Evolutionary conservation across 2,888 invertebrate species (phyloP).

Genomic region (Eupithecia inturbata): DNA sequence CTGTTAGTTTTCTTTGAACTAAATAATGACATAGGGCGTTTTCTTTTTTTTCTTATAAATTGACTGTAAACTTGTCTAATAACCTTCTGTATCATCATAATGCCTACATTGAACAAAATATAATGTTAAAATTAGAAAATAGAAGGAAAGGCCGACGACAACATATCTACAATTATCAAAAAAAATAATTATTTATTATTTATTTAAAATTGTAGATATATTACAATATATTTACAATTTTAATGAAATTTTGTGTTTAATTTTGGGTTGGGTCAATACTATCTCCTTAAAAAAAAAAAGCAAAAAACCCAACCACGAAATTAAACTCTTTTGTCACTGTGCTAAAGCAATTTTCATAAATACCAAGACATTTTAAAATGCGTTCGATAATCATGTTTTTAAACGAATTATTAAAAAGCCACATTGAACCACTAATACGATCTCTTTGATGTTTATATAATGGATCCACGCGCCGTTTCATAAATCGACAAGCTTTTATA

Average conservation of each 20-base stretch:
- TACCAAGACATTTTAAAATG: conserved; percentile 20
- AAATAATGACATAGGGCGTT: conserved; percentile 28
- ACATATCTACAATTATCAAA: too few species aligned
- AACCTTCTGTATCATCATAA: neutral
- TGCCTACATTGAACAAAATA: neutral
- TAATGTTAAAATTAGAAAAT: neutral
- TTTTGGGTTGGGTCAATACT: too few species aligned
- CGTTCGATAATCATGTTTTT: conserved; percentile 18
- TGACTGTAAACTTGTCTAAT: neutral
- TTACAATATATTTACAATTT: too few species aligned
- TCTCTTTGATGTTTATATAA: conserved; percentile 32
- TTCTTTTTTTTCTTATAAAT: neutral
- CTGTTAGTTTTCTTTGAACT: conserved; percentile 59
- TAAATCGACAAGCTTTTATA: conserved; percentile 28
- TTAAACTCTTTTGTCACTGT: conserved; percentile 1
- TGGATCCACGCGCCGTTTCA: conserved; percentile 19
- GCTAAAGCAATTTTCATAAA: conserved; percentile 23
- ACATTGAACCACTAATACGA: neutral
- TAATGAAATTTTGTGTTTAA: too few species aligned
- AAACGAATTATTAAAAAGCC: conserved; percentile 1
- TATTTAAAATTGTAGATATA: too few species aligned
- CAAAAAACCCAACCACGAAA: neutral
- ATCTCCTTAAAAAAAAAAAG: too few species aligned
- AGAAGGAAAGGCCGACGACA: neutral
- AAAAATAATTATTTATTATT: too few species aligned